Evolutionary conservation across 2,797 vertebrate genomes (phyloP), one percentile per base, ranked within the genome.

Genomic region (Lacerta bilineata): DNA sequence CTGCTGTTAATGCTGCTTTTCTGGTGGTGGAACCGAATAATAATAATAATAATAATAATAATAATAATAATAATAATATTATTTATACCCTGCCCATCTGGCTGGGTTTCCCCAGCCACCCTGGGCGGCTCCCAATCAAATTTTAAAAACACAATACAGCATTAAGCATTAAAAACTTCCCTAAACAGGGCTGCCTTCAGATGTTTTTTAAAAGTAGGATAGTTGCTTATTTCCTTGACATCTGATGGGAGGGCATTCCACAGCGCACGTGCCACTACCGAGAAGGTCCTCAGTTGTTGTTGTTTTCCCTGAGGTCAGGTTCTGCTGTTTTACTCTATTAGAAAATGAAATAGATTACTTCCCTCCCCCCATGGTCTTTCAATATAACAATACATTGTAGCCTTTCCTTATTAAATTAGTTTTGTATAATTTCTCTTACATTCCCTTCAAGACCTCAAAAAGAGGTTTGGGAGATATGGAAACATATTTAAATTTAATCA

Each of bases 401-500:
- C 5, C 50, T 64, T 75, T 75, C 23, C 66, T 76, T 76, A 66
- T 66, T 29, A 46, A 64, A 17, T 11, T 64, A 55, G 13, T 55
- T 55, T 55, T 55, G 50, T 15, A 39, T 87, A 25, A 43, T 27
- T 82, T 68, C 1, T 66, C 10, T 27, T n/a, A 46, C 9, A 59
- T 39, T 83, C n/a, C 64, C 25, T 83, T 84, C 43, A 71, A 41
- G 25, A 80, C 18, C 27, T 36, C 36, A 71, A 61, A 61, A 74
- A n/a, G 17, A 61, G 3, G 15, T 25, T 79, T 15, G 27, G 10
- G 5, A n/a, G 43, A 15, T 36, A 36, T 69, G 33, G 4, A 78
- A 64, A 43, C 33, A 9, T 68, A 86, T 78, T 68, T 79, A 86
- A 46, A 78, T 46, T n/a, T 66, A 50, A 25, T 17, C 36, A 86